Percentiles rank a stretch among this genome's conserved stretches.
Evolutionary conservation across 2,113 vertebrate genomes (phyloP).

Genomic region (Thymallus thymallus): DNA sequence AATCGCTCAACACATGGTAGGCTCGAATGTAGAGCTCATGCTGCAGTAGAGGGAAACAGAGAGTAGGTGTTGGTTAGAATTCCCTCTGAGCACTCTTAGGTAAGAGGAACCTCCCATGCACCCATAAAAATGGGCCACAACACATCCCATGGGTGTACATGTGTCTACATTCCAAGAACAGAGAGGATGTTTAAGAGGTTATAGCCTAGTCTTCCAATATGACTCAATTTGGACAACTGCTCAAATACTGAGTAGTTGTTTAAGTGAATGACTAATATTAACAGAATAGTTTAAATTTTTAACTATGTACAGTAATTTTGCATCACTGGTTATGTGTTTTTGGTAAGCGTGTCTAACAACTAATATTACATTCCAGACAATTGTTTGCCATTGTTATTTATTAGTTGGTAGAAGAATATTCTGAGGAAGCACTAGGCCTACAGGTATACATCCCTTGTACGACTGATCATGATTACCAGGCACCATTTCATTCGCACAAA

Average conservation of each 20-base stretch:
- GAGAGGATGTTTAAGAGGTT: not conserved
- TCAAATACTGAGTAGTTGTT: not conserved
- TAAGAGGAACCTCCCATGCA: not conserved
- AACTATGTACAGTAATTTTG: not conserved
- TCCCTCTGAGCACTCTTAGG: not conserved
- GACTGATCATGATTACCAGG: not conserved
- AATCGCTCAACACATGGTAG: conserved; percentile 88
- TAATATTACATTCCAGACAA: too few species aligned
- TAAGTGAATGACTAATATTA: not conserved
- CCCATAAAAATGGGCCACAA: not conserved
- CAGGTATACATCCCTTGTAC: too few species aligned
- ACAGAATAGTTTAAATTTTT: too few species aligned
- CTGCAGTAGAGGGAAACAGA: conserved; percentile 59
- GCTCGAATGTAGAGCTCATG: conserved; percentile 92
- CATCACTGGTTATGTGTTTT: not conserved
- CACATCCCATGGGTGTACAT: not conserved
- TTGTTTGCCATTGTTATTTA: too few species aligned
- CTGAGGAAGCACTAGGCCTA: not conserved
- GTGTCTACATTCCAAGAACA: not conserved
- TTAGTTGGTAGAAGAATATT: not conserved
- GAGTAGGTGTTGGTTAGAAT: not conserved
- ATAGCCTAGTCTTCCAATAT: not conserved
- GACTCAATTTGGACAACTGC: not conserved
- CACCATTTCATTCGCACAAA: not conserved
- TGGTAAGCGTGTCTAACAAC: too few species aligned